These are phyloP conservation scores for Allygus modestus DNA, from an alignment of 2,888 invertebrate genomes.

Conservation along the genomic window DNA sequence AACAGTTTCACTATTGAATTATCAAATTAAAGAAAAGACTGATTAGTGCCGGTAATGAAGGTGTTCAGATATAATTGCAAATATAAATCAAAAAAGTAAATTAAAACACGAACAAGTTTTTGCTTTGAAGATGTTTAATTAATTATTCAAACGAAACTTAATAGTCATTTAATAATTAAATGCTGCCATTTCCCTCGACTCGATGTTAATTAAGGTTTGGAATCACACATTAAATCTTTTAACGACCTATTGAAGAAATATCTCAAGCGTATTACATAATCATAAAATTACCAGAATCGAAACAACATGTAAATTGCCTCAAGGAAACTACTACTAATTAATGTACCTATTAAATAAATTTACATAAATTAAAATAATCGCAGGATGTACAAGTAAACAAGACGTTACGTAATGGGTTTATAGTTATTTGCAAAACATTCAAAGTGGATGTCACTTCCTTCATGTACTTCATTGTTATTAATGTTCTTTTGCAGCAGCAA, in stretches of 20 bases:
- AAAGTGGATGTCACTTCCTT: not conserved
- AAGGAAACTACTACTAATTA: not conserved
- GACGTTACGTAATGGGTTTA: not conserved
- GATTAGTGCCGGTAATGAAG: too few species aligned
- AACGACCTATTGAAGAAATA: not conserved
- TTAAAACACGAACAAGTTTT: not conserved
- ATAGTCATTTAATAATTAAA: not conserved
- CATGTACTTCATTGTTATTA: too few species aligned
- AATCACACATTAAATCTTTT: not conserved
- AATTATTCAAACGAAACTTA: not conserved
- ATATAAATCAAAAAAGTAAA: not conserved
- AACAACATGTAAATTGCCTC: constrained; percentile 15
- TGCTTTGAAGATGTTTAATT: not conserved
- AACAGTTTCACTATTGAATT: too few species aligned
- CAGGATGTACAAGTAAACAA: constrained; percentile 26
- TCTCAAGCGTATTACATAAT: not conserved
- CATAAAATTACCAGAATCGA: constrained; percentile 17
- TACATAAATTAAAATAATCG: constrained; percentile 20
- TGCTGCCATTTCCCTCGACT: not conserved
- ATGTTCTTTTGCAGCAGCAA: too few species aligned
- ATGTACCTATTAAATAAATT: constrained; percentile 12
- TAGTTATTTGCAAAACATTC: not conserved
- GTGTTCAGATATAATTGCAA: too few species aligned
- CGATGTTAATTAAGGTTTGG: too few species aligned
- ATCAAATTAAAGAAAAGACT: too few species aligned